Evolutionary conservation across 2,113 vertebrate genomes (phyloP), one percentile per base, ranked within the genome.

Genomic region (Rhea pennata): DNA sequence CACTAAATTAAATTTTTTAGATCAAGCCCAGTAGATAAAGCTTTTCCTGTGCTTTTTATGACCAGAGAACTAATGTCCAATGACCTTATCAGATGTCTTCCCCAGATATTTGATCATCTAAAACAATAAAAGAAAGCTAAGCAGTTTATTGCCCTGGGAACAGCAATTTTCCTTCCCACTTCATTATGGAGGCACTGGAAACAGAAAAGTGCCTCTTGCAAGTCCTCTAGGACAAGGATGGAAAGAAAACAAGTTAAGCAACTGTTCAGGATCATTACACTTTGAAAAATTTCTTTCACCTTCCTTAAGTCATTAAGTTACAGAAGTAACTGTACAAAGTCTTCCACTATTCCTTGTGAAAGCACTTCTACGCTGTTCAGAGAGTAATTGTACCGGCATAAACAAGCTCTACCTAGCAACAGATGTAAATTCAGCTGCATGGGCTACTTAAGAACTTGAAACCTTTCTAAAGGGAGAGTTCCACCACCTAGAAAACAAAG

Each of bases 51-150:
- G 78, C 46, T 84, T 95, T 89, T 92, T 96, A 19, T 90, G 90
- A 85, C 91, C 91, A 71, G 66, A 93, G 90, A 80, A 87, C 77
- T 95, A 79, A 94, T 89, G 84, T 73, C 77, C 75, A 93, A 84
- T 79, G 26, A 85, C 71, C 90, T 94, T 92, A 96, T 89, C 92
- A 71, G 91, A 95, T 92, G 78, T 81, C 48, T 96, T 92, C 92
- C 88, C 75, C 86, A 87, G 71, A 95, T 84, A 97, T n/a, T 93
- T 10, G 26, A 95, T 96, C 89, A 90, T 62, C 90, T 87, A 89
- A 91, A 95, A 94, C 77, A 94, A 79, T 95, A 96, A 91, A 89
- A 75, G 14, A 58, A 96, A 94, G 62, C 39, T 81, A 91, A 80
- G 66, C 61, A 69, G 70, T 82, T 82, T 82, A 92, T n/a, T 87